Percentiles rank a stretch among this genome's conserved stretches.
Evolutionary conservation across 53 echinoderm and acorn worm species (phyloP).

Genomic region (Apostichopus leukothele): DNA sequence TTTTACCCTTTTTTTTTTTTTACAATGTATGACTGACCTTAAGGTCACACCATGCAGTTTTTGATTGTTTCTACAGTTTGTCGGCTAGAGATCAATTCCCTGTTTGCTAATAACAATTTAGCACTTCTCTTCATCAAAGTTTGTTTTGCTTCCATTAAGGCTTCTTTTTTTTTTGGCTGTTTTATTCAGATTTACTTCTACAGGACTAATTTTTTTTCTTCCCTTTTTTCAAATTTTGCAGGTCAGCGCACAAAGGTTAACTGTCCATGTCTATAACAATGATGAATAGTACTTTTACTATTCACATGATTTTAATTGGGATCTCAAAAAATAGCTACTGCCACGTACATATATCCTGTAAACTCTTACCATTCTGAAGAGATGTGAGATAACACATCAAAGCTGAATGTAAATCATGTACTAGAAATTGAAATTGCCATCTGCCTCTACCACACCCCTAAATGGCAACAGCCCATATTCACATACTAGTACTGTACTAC

Average conservation of each 20-base stretch:
- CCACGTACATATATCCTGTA: too few species aligned
- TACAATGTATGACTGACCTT: not conserved
- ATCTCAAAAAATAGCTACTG: too few species aligned
- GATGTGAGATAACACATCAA: too few species aligned
- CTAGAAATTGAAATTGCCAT: too few species aligned
- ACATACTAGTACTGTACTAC: too few species aligned
- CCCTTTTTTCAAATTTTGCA: not conserved
- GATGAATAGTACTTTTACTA: too few species aligned
- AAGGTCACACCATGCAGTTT: not conserved
- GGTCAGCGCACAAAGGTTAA: not conserved
- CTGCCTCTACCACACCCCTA: too few species aligned
- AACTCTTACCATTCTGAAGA: too few species aligned
- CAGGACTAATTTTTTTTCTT: too few species aligned
- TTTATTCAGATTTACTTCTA: not conserved
- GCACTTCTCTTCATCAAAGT: not conserved
- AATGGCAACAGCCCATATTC: too few species aligned
- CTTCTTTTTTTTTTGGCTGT: not conserved
- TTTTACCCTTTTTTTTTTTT: conserved; percentile 7
- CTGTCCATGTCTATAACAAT: not conserved
- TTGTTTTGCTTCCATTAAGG: not conserved
- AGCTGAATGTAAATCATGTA: too few species aligned
- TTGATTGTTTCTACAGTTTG: not conserved
- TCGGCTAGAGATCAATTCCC: not conserved
- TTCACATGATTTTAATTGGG: too few species aligned
- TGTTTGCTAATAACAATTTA: not conserved